A percentile compares a stretch with the other conserved stretches of the same genome.
Evolutionary conservation across 2,113 vertebrate species (phyloP).

Genomic region (Eudorcas thomsonii): DNA sequence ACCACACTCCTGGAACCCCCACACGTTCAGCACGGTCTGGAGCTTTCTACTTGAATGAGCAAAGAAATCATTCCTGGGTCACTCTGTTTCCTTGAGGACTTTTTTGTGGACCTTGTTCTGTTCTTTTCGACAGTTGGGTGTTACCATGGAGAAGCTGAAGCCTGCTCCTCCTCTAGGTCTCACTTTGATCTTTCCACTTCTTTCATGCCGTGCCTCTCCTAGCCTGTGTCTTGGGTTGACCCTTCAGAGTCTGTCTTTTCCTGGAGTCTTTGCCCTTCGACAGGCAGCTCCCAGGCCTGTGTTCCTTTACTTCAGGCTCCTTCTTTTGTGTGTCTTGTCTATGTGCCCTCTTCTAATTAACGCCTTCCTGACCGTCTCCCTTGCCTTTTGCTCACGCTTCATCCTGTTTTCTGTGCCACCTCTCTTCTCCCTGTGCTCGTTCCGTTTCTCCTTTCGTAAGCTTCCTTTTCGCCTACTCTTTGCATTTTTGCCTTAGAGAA

Average conservation of each 20-base stretch:
- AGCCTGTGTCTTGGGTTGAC: not conserved
- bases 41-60: not conserved
- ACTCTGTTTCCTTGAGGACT: not conserved
- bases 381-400: not conserved
- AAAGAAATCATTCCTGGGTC: not conserved
- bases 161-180: not conserved
- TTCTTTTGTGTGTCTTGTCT: not conserved
- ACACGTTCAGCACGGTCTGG: accelerated
- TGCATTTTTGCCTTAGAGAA: not conserved
- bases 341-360: not conserved
- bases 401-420: not conserved
- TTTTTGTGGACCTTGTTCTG: not conserved
- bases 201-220: not conserved
- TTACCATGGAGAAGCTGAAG: not conserved
- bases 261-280: accelerated
- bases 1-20: not conserved
- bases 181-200: not conserved
- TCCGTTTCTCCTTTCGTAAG: not conserved
- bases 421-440: not conserved
- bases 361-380: not conserved
- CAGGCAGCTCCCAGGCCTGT: not conserved
- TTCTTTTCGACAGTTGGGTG: not conserved
- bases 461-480: not conserved
- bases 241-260: not conserved
- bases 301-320: not conserved